Base-by-base conservation (phyloP, 2,888 invertebrate genomes). In the Hypomecis punctinalis region DNA sequence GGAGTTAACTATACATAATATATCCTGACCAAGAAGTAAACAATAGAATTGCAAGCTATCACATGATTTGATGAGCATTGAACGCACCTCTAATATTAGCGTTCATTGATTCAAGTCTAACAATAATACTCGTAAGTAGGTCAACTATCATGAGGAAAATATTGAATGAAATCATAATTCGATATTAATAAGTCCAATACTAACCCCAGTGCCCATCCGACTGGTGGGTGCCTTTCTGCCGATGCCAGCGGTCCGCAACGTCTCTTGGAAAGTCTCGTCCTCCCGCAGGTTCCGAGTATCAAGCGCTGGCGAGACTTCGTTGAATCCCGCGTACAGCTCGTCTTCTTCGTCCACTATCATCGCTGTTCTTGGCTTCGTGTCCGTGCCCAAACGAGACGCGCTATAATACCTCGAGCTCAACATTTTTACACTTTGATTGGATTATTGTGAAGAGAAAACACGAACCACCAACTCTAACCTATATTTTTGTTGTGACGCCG, bases 211-310 rank as follows among this genome's bases (percentile, higher is more conserved):
- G 1, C 89, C 91, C 83, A 87, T 83, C 10, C 91, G 79, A 77
- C 94, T 93, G 74, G 96, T 93, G 74, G 96, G 95, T 68, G 95
- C 93, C 57, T 95, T 95, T 75, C 96, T 89, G 53, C 96, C 94
- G 13, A 96, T 95, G 78, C 96, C 95, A 70, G 96, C 96, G 1
- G 94, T 96, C 72, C 95, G 94, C n/a, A 97, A 93, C 9, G 96
- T 95, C 83, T 96, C 95, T 84, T 97, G 96, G 77, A 97, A 96
- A 37, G 93, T 94, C 71, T 95, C 94, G 84, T 97, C 97, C 73
- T 96, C 94, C 56, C 95, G 94, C 66, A 97, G 85, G 80, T 95
- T 95, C 83, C 96, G 91, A 0, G 95, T 95, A 76, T 94, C 95
- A 66, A 96, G 89, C 1, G 95, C 94, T 1, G 95, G 94, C 6